Evolutionary conservation across 2,797 vertebrate species (phyloP), one percentile per base, ranked within the genome.

Genomic region (Ptychobarbus kaznakovi): DNA sequence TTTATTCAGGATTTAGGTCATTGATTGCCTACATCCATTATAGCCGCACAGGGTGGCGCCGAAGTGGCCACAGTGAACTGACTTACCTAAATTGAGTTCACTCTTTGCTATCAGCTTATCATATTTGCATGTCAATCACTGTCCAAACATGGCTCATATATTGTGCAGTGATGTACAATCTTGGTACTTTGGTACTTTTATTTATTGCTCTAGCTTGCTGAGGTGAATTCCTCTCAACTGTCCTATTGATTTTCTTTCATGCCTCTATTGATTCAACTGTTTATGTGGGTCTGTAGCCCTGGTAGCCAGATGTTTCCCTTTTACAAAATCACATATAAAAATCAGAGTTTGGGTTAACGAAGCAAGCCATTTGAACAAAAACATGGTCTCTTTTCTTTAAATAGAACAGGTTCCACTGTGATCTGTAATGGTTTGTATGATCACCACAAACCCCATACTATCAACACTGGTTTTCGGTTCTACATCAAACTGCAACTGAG

Each of bases 171-270:
- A 72, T 68, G 2, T 35, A 35, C 3, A 66, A 35, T 35, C 15
- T 6, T 18, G 7, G 15, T 66, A 66, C 63, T 58, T 58, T 58
- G 56, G 22, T 49, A 28, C 65, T 85, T 56, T 61, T 82, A 46
- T 85, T 83, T 87, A 88, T 88, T 89, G 91, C 83, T 53, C 42
- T 32, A 80, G 63, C 84, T 87, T 89, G 76, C 80, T 69, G 40
- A 42, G 51, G 74, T 51, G 73, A 75, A 86, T 69, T 74, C 42
- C 51, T 80, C 68, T 86, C 78, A 86, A 69, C 81, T 53, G 42
- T 70, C 15, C 38, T 77, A 89, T 86, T 87, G 84, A 89, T 89
- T 79, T 42, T 82, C 84, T 46, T 61, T 42, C 63, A 66, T 12
- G n/a, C 18, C 61, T 76, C 58, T 66, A 78, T 89, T 84, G 76